These are phyloP conservation scores for Heliconius hewitsoni DNA, from an alignment of 1,140 invertebrate genomes.

Conservation along the genomic window DNA sequence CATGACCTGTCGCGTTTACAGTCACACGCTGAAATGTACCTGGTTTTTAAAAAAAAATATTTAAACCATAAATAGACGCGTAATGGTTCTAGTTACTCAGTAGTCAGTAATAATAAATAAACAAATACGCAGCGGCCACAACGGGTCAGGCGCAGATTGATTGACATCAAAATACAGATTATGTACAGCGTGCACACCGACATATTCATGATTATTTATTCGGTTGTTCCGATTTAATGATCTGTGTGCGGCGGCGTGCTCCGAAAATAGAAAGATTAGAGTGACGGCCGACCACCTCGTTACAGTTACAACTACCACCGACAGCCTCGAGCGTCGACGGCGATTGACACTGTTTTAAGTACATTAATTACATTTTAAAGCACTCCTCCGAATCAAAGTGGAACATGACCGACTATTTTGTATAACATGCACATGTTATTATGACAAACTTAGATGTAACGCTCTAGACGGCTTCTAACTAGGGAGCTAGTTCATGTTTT, in stretches of 20 bases:
- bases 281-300: conserved; percentile 52
- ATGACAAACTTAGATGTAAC: conserved; percentile 16
- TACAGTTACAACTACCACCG: conserved; percentile 36
- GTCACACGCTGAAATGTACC: too few species aligned
- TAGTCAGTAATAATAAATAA: conserved; percentile 30
- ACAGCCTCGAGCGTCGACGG: conserved; percentile 30
- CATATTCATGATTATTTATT: conserved; percentile 60
- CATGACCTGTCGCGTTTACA: too few species aligned
- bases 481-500: conserved; percentile 10
- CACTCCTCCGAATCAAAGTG: conserved; percentile 18
- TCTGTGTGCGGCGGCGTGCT: conserved; percentile 34
- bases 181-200: conserved; percentile 41
- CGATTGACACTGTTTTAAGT: conserved; percentile 36
- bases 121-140: conserved; percentile 37
- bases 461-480: background rate
- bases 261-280: conserved; percentile 63
- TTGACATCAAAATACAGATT: conserved; percentile 58
- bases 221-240: conserved; percentile 52
- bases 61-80: conserved; percentile 13
- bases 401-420: conserved; percentile 12
- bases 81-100: conserved; percentile 27
- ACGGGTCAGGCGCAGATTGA: conserved; percentile 43
- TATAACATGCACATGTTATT: conserved; percentile 20
- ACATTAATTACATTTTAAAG: conserved; percentile 35
- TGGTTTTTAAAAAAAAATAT: background rate